Evolutionary conservation across 1,140 invertebrate genomes (phyloP), one percentile per base, ranked within the genome.

Genomic region (Pentalonia nigronervosa): DNA sequence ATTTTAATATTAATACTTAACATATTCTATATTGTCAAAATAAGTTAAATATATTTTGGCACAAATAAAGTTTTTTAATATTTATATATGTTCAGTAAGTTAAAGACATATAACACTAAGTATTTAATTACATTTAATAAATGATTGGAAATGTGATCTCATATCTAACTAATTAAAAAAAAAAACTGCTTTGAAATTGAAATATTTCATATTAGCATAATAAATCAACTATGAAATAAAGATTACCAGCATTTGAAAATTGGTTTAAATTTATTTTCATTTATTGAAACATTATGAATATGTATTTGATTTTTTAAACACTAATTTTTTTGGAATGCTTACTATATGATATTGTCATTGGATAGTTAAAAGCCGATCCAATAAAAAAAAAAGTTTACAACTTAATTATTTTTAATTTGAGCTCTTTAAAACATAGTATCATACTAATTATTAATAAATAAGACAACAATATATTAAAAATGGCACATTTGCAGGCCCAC

Each of bases 401-500:
- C 11, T 6, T 30, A 86, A 86, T 36, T 36, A 36, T 83, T 83
- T 83, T 83, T 83, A 88, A 88, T 88, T 48, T 88, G 86, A 88
- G 86, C 47, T 88, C 86, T 50, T 88, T 50, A 50, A 89, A 50
- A 89, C 48, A 36, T 84, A 41, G 1, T 87, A 47, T 47, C 23
- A 45, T 86, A 45, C 48, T 20, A 34, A n/a, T 48, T n/a, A 50
- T 21, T 7, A 56, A 56, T 89, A 89, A 89, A 89, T 89, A 89
- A 53, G 41, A 56, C 25, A 56, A 36, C 3, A 25, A n/a, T n/a
- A 76, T 30, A 60, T 90, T 45, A n/a, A 60, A 90, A 90, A 90
- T 90, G 89, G 89, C 89, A 90, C 89, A n/a, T 90, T 20, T 67
- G 67, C 60, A 67, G 36, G 53, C 53, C 53, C 1, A n/a, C 45